Conservation (phyloP, 2,797 vertebrate genomes). For the Graptemys geographica region DNA sequence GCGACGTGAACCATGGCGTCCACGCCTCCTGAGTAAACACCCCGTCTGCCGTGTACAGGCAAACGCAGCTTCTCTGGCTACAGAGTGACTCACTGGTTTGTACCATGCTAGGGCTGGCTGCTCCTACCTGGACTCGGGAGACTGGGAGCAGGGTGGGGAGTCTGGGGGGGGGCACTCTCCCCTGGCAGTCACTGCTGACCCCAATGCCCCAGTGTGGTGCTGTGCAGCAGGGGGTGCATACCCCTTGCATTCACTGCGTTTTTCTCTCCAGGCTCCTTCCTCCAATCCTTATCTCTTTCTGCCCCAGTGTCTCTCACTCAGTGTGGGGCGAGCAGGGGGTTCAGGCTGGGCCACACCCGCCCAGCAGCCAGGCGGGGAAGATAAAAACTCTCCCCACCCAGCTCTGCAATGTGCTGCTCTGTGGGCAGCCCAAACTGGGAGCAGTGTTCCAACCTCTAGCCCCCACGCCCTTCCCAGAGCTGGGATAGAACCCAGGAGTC, state of each 20-base stretch:
- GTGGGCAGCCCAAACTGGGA: neutral
- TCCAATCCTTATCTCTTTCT: conserved; percentile 24
- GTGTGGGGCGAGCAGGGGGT: neutral
- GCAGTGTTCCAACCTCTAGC: neutral
- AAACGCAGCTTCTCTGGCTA: neutral
- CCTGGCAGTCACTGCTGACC: neutral
- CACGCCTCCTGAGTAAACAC: neutral
- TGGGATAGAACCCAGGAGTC: neutral
- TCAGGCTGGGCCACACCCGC: neutral
- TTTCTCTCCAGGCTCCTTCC: neutral
- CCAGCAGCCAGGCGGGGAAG: neutral
- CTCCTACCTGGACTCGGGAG: neutral
- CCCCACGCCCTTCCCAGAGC: neutral
- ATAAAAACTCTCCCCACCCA: neutral
- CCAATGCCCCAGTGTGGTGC: neutral
- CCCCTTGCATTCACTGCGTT: neutral
- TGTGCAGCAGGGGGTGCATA: neutral
- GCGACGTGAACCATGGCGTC: neutral
- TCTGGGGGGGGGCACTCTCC: neutral
- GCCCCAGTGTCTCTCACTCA: neutral
- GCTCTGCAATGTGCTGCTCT: neutral
- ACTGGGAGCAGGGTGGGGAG: neutral
- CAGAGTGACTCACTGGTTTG: neutral
- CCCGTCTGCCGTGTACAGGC: neutral
- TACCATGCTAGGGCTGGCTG: neutral